Evolutionary conservation across 2,888 invertebrate species (phyloP), one percentile per base, ranked within the genome.

Genomic region (Caprella mutica): DNA sequence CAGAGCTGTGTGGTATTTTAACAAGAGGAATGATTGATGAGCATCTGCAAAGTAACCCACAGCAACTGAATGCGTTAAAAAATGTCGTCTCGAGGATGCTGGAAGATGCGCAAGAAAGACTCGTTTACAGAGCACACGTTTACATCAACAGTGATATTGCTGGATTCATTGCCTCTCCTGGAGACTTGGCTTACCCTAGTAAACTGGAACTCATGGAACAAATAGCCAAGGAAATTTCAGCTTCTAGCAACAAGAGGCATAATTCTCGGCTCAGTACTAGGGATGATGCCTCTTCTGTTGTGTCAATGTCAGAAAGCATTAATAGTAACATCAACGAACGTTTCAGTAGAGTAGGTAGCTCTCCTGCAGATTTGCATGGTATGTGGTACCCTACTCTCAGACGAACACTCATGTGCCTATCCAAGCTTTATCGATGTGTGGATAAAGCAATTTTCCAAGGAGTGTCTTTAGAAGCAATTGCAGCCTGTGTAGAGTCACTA

Each of bases 361-460:
- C 90, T 0, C 90, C 93, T 0, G 92, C 96, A 0, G 97, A 98
- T 77, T 77, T 97, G 30, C 97, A 97, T 74, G 98, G 97, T 26
- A 93, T 98, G 93, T 98, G 98, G 98, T 98, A 97, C 74, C 98
- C 98, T 0, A 94, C 92, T 0, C 94, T 98, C 0, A 79, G 97
- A 19, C 78, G 98, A 43, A 94, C 97, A 0, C 74, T 98, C 19
- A 90, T 96, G 21, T 96, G 94, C 64, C 76, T 98, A 3, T 96
- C 97, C 0, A 83, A 97, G 61, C 78, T 93, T 0, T 87, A 85
- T 72, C 80, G 94, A 52, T 97, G 96, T 71, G 80, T 98, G 9
- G 97, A 97, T 75, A 82, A 85, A 66, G 84, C 87, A 52, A 94
- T 94, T 24, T 98, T 98, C 74, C 96, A 97, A 60, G 92, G 93